These are phyloP conservation scores for Cetoscarus ocellatus DNA, from an alignment of 2,797 vertebrate genomes.

Conservation along the genomic window DNA sequence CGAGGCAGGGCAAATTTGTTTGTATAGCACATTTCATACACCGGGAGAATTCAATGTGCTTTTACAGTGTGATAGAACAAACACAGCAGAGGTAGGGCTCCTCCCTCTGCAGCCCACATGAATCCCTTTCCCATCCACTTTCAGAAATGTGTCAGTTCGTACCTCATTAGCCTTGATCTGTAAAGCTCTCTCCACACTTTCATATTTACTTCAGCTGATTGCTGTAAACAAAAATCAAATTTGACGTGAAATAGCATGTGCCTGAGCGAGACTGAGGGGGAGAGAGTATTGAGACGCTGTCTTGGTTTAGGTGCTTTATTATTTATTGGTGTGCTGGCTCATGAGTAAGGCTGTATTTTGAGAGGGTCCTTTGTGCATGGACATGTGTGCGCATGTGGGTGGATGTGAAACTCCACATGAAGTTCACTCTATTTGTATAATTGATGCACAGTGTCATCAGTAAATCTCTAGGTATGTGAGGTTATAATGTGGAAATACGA, in stretches of 20 bases:
- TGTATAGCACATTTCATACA: neutral
- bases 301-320: conserved; percentile 66
- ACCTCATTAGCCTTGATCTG: conserved; percentile 60
- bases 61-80: neutral
- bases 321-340: conserved; percentile 62
- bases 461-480: conserved; percentile 68
- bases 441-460: conserved; percentile 72
- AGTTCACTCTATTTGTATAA: conserved; percentile 74
- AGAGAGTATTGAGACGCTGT: conserved; percentile 45
- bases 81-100: conserved; percentile 6
- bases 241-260: conserved; percentile 58
- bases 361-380: conserved; percentile 36
- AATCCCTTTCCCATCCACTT: conserved; percentile 31
- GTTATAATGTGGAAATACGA: conserved; percentile 61
- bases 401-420: conserved; percentile 45
- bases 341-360: conserved; percentile 63
- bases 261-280: conserved; percentile 4
- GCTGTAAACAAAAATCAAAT: conserved; percentile 68
- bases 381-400: conserved; percentile 24
- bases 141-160: conserved; percentile 55
- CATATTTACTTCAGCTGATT: conserved; percentile 64
- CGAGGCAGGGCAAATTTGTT: neutral
- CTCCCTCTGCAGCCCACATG: conserved; percentile 14
- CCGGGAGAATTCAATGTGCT: neutral
- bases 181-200: conserved; percentile 34